These are phyloP conservation scores for Brachyopa scutellaris DNA, from an alignment of 2,888 invertebrate genomes.

Conservation along the genomic window DNA sequence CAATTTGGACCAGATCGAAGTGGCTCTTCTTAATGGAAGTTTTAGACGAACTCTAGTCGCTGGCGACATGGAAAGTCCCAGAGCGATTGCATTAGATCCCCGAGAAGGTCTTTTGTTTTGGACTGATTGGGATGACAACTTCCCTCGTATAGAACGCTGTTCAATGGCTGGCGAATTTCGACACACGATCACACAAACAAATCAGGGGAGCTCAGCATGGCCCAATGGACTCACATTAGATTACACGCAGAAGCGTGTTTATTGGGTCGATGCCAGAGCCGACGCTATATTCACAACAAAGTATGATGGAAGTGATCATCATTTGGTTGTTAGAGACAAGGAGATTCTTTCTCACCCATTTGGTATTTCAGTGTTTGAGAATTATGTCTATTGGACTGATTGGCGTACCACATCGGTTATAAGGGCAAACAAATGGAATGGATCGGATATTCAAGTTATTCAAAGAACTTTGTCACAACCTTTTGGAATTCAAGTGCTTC, in stretches of 20 bases:
- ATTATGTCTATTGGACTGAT: constrained; percentile 96
- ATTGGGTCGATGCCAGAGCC: constrained; percentile 94
- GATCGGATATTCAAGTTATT: constrained; percentile 88
- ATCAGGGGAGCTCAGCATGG: constrained; percentile 86
- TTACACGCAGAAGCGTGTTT: constrained; percentile 87
- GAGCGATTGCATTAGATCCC: constrained; percentile 92
- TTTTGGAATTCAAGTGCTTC: constrained; percentile 93
- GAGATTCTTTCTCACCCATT: constrained; percentile 93
- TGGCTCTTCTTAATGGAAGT: constrained; percentile 88
- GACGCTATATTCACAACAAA: constrained; percentile 93
- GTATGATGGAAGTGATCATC: constrained; percentile 90
- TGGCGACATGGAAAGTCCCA: constrained; percentile 91
- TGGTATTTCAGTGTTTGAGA: constrained; percentile 92
- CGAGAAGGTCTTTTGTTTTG: constrained; percentile 90
- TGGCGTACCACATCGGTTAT: constrained; percentile 94
- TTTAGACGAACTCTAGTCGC: constrained; percentile 90
- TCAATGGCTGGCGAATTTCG: constrained; percentile 89
- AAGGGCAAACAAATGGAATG: constrained; percentile 94
- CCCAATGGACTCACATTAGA: constrained; percentile 93
- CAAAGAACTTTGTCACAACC: constrained; percentile 93
- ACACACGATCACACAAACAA: constrained; percentile 83
- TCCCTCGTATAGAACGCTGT: constrained; percentile 91
- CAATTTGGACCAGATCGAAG: constrained; percentile 92
- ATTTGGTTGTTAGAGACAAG: constrained; percentile 86
- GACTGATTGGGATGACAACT: constrained; percentile 92